Evolutionary conservation across 2,888 invertebrate genomes (phyloP), one percentile per base, ranked within the genome.

Genomic region (Eupithecia subfuscata): DNA sequence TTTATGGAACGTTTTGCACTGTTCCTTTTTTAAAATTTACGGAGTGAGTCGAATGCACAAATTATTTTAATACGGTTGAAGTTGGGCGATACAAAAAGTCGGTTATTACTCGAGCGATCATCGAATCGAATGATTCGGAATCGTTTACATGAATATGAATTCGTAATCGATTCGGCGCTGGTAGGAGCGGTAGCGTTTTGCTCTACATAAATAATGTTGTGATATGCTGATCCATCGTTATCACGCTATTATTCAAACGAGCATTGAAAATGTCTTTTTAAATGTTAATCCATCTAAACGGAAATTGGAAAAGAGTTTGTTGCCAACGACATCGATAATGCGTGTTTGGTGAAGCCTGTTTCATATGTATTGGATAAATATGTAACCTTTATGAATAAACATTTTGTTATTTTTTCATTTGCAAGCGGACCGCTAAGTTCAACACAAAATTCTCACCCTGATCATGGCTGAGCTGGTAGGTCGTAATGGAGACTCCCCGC

Each of bases 401-500:
- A n/a, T 56, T 4, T 7, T 2, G 8, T 56, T 22, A 4, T 56
- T 25, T 22, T 56, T 22, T 25, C 12, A 25, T 56, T 12, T 12
- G 12, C 22, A 45, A n/a, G 4, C 8, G 30, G 64, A 12, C 48
- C 70, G 77, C 77, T 72, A 48, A 63, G 71, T 63, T 73, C 30
- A 64, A 52, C 22, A 67, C 73, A 45, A 69, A 30, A 75, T n/a
- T 22, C 73, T 30, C 16, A 22, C 52, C 43, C 48, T 70, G 67
- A 60, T n/a, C 11, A 37, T 18, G 18, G 16, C 9, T 81, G 82
- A 77, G 85, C 83, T 86, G 83, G 82, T 85, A 83, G 83, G 87
- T 85, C 84, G 83, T 86, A 85, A 88, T 87, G 83, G 81, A 83
- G 85, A 80, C 87, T 75, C 87, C 88, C 89, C 85, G 87, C n/a